Percentiles rank a stretch among this genome's conserved stretches.
Evolutionary conservation across 1,140 invertebrate genomes (phyloP).

Genomic region (Aricia agestis): DNA sequence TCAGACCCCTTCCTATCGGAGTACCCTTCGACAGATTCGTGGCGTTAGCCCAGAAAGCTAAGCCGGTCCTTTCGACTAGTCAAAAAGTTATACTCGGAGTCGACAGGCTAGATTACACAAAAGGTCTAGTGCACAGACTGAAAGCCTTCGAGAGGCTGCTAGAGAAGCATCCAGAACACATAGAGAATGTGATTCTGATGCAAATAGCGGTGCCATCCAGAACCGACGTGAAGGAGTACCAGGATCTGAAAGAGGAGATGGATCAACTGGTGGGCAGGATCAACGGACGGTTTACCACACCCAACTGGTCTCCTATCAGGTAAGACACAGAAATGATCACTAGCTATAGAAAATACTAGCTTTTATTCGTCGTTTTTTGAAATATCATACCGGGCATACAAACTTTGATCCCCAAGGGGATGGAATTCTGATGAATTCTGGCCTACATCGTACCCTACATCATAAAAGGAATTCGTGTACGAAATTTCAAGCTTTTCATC

Average conservation of each 20-base stretch:
- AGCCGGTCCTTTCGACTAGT: slow-evolving; percentile 82
- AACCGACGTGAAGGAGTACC: slow-evolving; percentile 93
- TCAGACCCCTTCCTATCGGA: slow-evolving; percentile 89
- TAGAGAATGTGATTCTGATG: slow-evolving; percentile 87
- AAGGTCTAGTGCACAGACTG: slow-evolving; percentile 90
- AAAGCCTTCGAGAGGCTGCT: slow-evolving; percentile 90
- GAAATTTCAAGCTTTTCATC: too few species aligned
- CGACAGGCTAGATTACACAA: slow-evolving; percentile 93
- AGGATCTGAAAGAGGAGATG: slow-evolving; percentile 93
- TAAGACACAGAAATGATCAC: slow-evolving; percentile 28
- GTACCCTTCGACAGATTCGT: slow-evolving; percentile 93
- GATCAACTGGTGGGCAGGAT: slow-evolving; percentile 92
- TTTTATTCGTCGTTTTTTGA: too few species aligned
- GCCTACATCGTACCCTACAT: too few species aligned
- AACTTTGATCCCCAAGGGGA: too few species aligned
- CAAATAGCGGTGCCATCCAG: slow-evolving; percentile 93
- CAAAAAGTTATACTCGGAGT: slow-evolving; percentile 92
- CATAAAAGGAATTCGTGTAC: too few species aligned
- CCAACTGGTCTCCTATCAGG: slow-evolving; percentile 93
- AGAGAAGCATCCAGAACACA: slow-evolving; percentile 90
- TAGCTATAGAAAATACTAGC: too few species aligned
- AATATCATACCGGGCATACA: too few species aligned
- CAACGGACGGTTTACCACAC: slow-evolving; percentile 90
- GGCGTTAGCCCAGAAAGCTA: slow-evolving; percentile 86
- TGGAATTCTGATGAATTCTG: too few species aligned